Evolutionary conservation across 2,888 invertebrate genomes (phyloP), one percentile per base, ranked within the genome.

Genomic region (Trissoscelio sp.): DNA sequence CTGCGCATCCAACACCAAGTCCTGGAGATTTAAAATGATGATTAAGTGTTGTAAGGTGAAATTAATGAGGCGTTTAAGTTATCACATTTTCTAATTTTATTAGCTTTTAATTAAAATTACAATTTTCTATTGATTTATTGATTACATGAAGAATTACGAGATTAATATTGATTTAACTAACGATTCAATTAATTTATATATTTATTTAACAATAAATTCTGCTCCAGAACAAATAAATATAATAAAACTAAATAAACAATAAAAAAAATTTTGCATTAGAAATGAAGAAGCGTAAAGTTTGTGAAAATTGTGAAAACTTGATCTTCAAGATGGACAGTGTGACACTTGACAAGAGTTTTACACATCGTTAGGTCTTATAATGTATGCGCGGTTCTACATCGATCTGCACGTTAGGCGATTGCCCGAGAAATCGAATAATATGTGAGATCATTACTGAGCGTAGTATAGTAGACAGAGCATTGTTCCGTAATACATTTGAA

Each of bases 401-500:
- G 12, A 39, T 39, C 12, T 11, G 5, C 34, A 11, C 11, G 14
- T 3, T 9, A 14, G 22, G 39, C 39, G 39, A 48, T 22, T 22
- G 20, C 3, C 22, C 37, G 64, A 34, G 48, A 48, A 48, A 31
- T 64, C 48, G 31, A 34, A n/a, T 11, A 34, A 18, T 14, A 20
- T 46, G 12, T 39, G 4, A 7, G 42, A 58, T 58, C 39, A 3
- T 20, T 5, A 42, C 14, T 12, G 24, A 4, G 14, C 24, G 24
- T 58, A 42, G 1, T 7, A n/a, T 11, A 11, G 37, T 14, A 14
- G 11, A 5, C 3, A 11, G 16, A 14, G 60, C 28, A 60, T 44
- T 46, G 37, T 60, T 39, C 42, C 44, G 28, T 44, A 28, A 37
- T 16, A 42, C 22, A 20, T 58, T 22, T 24, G 58, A 58, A 58